Evolutionary conservation across 1,140 invertebrate species (phyloP), one percentile per base, ranked within the genome.

Genomic region (Euura lappo): DNA sequence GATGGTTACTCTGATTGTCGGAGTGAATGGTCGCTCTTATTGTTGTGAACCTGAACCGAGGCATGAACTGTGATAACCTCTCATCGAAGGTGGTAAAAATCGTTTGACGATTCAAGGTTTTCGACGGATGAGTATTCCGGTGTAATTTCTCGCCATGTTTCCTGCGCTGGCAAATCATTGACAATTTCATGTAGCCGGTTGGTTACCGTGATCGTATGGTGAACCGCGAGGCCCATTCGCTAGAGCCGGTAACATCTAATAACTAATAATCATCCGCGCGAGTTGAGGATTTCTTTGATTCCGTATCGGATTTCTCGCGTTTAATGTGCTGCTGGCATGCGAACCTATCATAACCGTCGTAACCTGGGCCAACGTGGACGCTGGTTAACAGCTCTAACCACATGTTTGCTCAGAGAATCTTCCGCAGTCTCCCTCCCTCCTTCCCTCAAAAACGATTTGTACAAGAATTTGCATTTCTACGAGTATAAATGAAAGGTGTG

Each of bases 301-400:
- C 77, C 68, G 77, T 77, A 79, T 81, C 72, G 70, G 74, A 79
- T 78, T n/a, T 60, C 51, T 78, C 68, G 64, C 11, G 70, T 77
- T 72, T 85, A 86, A 87, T 87, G 84, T 84, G 81, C 79, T 80
- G 80, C 80, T 85, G 78, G 83, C 84, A 87, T 82, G 85, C 85
- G 78, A 87, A 81, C 84, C 81, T 82, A 83, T 85, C 82, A 85
- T 60, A 6, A 60, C 51, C 51, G 51, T 60, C 51, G 13, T 86
- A 85, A 86, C 84, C 79, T 79, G 77, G 79, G 81, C 82, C 73
- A 74, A 7, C 81, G 75, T 76, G 75, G 74, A 74, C 70, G 72
- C 46, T 81, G 77, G 75, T 74, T 60, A 60, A 60, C 51, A 76
- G 76, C 77, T 45, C 72, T 79, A 79, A 79, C 72, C 73, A 77